A percentile compares a stretch with the other conserved stretches of the same genome.
These are phyloP conservation scores for Tipula lateralis DNA, from an alignment of 2,888 invertebrate species.

Conservation along the genomic window DNA sequence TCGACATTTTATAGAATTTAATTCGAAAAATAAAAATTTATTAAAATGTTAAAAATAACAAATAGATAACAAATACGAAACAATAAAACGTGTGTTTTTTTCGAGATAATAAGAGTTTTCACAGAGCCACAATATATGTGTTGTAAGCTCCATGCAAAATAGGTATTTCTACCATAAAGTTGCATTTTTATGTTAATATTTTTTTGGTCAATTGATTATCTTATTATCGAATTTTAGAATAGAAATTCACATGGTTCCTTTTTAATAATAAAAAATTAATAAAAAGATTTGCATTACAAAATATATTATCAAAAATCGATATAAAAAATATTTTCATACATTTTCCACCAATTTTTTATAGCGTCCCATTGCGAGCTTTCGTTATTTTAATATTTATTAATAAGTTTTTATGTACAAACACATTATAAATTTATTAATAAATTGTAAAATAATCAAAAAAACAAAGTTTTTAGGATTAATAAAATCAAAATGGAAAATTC, in stretches of 20 bases:
- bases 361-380: neutral
- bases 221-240: constrained; percentile 29
- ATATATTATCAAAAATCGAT: neutral
- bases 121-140: neutral
- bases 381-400: neutral
- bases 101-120: constrained; percentile 29
- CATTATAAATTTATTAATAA: neutral
- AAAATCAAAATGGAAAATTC: neutral
- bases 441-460: neutral
- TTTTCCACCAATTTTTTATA: neutral
- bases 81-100: neutral
- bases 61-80: neutral
- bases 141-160: constrained; percentile 71
- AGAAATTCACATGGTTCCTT: constrained; percentile 70
- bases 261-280: constrained; percentile 30
- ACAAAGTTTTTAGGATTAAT: neutral
- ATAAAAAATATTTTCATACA: neutral
- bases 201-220: neutral
- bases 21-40: neutral
- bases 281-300: neutral
- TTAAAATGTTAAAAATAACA: neutral
- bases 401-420: neutral
- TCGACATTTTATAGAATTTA: neutral
- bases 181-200: neutral
- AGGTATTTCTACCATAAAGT: constrained; percentile 51